These are phyloP conservation scores for Drosophila virilis DNA, from an alignment of 1,140 invertebrate species.

Conservation along the genomic window DNA sequence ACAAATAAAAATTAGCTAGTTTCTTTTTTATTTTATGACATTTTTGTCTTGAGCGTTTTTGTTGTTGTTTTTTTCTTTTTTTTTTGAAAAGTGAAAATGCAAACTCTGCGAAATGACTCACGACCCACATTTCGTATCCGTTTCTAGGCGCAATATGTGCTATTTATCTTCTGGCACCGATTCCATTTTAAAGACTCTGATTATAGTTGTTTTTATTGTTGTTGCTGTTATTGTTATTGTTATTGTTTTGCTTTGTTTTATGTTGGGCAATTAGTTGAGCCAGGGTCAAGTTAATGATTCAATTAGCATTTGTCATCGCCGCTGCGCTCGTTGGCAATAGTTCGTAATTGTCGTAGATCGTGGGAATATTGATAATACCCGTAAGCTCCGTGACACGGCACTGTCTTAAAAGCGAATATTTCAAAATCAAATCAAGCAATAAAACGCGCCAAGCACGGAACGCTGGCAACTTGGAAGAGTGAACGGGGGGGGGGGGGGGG, in stretches of 20 bases:
- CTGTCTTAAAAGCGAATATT: slow-evolving; percentile 12
- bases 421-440: slow-evolving; percentile 19
- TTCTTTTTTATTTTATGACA: neutral
- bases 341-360: slow-evolving; percentile 71
- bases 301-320: slow-evolving; percentile 79
- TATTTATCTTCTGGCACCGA: slow-evolving; percentile 45
- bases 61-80: neutral
- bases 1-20: slow-evolving; percentile 17
- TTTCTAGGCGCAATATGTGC: slow-evolving; percentile 18
- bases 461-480: too few species aligned
- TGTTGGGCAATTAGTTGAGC: slow-evolving; percentile 69
- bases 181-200: slow-evolving; percentile 20
- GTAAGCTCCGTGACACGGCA: slow-evolving; percentile 22
- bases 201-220: slow-evolving; percentile 26
- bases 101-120: slow-evolving; percentile 20
- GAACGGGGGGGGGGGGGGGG: too few species aligned
- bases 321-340: slow-evolving; percentile 29
- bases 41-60: neutral
- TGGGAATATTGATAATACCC: slow-evolving; percentile 74
- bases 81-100: slow-evolving; percentile 62
- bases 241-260: slow-evolving; percentile 54
- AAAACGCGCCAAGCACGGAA: neutral
- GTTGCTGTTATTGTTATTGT: slow-evolving; percentile 45
- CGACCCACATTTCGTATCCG: slow-evolving; percentile 22
- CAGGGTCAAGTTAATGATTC: slow-evolving; percentile 80